phyloP scores from a whole-genome alignment of 2,113 vertebrate genomes.

The human region GRCh38 chrX:18320501-18321000 shows the following conservation, averaged over 20 bases:
- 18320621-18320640: background rate
- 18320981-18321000: slow-evolving; percentile 39
- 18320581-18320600: background rate
- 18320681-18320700: background rate
- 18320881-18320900: slow-evolving; percentile 14
- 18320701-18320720: background rate
- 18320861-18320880: background rate
- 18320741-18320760: background rate
- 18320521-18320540: slow-evolving; percentile 43
- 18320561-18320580: background rate
- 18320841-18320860: background rate
- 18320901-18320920: background rate
- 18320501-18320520: background rate
- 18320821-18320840: slow-evolving; percentile 39
- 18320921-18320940: background rate
- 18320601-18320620: background rate
- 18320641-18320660: slow-evolving; percentile 41
- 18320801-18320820: background rate
- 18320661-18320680: background rate
- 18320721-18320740: slow-evolving; percentile 3
- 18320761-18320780: slow-evolving; percentile 14
- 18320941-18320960: background rate
- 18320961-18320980: slow-evolving; percentile 13
- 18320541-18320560: background rate
- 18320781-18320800: background rate